These are phyloP conservation scores for Stenodema calcarata DNA, from an alignment of 2,888 invertebrate species.

Conservation along the genomic window DNA sequence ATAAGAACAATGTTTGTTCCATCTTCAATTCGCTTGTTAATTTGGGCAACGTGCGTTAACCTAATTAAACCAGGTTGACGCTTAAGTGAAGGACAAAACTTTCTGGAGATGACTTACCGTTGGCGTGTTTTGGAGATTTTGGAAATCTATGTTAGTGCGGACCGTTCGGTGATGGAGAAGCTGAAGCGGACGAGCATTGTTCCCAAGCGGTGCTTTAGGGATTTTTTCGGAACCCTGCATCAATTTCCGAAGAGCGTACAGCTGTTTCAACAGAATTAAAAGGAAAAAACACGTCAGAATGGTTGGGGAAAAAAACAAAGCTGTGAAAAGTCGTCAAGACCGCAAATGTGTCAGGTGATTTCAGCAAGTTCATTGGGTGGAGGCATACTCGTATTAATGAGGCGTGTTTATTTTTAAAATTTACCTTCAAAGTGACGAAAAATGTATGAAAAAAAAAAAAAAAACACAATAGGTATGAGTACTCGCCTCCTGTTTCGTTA, in stretches of 20 bases:
- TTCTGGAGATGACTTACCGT: conserved; percentile 51
- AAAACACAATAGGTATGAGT: too few species aligned
- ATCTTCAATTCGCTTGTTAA: too few species aligned
- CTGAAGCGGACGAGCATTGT: conserved; percentile 94
- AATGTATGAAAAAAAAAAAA: neutral
- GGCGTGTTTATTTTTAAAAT: too few species aligned
- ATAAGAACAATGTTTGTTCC: too few species aligned
- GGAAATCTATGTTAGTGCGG: conserved; percentile 95
- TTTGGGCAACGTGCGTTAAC: too few species aligned
- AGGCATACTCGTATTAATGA: too few species aligned
- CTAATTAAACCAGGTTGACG: too few species aligned
- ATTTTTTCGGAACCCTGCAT: conserved; percentile 87
- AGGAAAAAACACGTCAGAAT: neutral
- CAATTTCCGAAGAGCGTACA: conserved; percentile 84
- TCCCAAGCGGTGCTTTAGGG: conserved; percentile 90
- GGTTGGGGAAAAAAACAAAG: too few species aligned
- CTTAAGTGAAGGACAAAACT: neutral
- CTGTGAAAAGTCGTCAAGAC: too few species aligned
- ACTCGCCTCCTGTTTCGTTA: conserved; percentile 91
- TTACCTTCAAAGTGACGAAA: too few species aligned
- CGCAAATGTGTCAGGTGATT: too few species aligned
- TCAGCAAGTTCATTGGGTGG: too few species aligned
- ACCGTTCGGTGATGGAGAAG: conserved; percentile 91
- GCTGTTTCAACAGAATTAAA: conserved; percentile 65
- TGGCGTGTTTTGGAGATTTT: conserved; percentile 54